Base-by-base conservation (phyloP, 2,113 vertebrate species). In the Cyanocitta stelleri region DNA sequence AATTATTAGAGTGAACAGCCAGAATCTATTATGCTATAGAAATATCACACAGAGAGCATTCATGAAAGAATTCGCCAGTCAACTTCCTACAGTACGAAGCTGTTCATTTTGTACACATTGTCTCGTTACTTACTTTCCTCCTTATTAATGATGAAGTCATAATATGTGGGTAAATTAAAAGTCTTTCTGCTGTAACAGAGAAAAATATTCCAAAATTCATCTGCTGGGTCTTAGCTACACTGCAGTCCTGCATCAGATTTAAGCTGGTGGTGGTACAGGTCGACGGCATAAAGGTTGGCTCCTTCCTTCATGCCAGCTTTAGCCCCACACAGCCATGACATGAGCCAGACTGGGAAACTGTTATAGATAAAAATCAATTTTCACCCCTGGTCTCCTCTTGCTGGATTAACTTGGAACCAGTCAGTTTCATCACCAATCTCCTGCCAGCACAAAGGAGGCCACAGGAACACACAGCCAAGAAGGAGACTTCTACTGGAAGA, bases 1-100 rank as follows among this genome's bases (percentile, higher is more conserved):
- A 96, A 97, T 97, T 97, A 97, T 97, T 96, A 97, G 84, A 96
- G 78, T 90, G 96, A 97, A 87, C 97, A 96, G 97, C 93, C 85
- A 97, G 96, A 96, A 95, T 96, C 93, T 96, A 96, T 96, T 96
- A 94, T 96, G 77, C 44, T 94, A 93, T 96, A 97, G 95, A 95
- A 97, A 92, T 92, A 96, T 94, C 96, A 96, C 96, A 97, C 96
- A 96, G 96, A 95, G 95, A 96, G 90, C 73, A 85, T 76, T 96
- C 96, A 93, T 94, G 95, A 95, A 97, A 96, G 94, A 96, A 96
- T 96, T 96, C 14, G 6, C 91, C 84, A 96, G 95, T 95, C 86
- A 94, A 82, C 95, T 96, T 91, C 66, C 83, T 58, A 76, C 33
- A 39, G 46, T 87, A 94, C 0, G 1, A 93, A 94, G 81, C 68